These are phyloP conservation scores for Sebastolobus alascanus DNA, from an alignment of 2,797 vertebrate species.

Conservation along the genomic window DNA sequence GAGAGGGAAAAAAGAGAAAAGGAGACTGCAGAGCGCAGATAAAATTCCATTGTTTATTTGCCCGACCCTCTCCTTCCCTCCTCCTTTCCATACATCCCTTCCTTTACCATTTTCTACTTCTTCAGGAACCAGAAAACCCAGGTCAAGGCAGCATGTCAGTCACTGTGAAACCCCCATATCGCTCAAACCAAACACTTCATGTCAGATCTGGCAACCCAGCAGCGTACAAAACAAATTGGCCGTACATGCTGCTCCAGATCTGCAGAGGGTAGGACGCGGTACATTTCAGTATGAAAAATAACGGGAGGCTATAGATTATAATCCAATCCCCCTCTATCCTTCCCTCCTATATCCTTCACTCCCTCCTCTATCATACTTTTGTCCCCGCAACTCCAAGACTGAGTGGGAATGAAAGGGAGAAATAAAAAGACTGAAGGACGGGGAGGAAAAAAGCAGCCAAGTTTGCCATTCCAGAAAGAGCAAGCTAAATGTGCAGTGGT, in stretches of 20 bases:
- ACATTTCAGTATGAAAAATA: slow-evolving; percentile 20
- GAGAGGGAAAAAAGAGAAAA: slow-evolving; percentile 50
- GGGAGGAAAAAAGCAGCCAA: slow-evolving; percentile 50
- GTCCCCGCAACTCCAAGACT: slow-evolving; percentile 31
- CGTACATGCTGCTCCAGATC: slow-evolving; percentile 20
- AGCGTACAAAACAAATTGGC: slow-evolving; percentile 33
- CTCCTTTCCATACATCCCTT: slow-evolving; percentile 62
- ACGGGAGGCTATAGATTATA: slow-evolving; percentile 35
- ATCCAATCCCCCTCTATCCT: not conserved
- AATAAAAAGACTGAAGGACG: slow-evolving; percentile 53
- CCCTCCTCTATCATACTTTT: slow-evolving; percentile 40
- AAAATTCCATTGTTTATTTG: slow-evolving; percentile 82
- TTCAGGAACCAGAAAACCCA: slow-evolving; percentile 44
- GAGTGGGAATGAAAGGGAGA: slow-evolving; percentile 47
- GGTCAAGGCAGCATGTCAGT: slow-evolving; percentile 55
- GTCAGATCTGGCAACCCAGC: slow-evolving; percentile 36
- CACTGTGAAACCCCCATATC: slow-evolving; percentile 51
- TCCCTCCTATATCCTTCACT: slow-evolving; percentile 10
- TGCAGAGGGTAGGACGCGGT: slow-evolving; percentile 2
- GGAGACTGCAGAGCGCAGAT: slow-evolving; percentile 68
- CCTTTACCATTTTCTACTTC: slow-evolving; percentile 59
- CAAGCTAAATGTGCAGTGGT: slow-evolving; percentile 72
- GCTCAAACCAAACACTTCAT: slow-evolving; percentile 37
- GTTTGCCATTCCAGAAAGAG: slow-evolving; percentile 70
- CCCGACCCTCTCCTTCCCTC: slow-evolving; percentile 49